phyloP scores from a whole-genome alignment of 2,797 vertebrate genomes.

The Lerista edwardsae region DNA sequence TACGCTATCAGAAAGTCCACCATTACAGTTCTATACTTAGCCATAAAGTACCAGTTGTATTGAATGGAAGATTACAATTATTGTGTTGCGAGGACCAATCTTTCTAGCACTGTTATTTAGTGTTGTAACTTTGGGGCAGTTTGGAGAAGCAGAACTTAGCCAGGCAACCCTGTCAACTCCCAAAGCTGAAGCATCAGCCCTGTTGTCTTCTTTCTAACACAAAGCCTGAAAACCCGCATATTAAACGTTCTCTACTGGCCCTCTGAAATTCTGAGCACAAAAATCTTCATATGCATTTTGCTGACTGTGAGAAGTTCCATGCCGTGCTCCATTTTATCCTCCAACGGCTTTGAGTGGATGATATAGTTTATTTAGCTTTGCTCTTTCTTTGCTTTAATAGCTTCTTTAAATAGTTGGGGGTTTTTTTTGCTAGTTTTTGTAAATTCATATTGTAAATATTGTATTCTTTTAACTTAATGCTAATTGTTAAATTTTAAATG shows the following conservation, averaged over 20 bases:
- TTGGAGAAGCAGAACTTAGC: conserved; percentile 26
- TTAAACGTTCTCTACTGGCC: too few species aligned
- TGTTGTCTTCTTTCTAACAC: neutral
- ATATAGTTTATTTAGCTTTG: too few species aligned
- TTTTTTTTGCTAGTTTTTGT: too few species aligned
- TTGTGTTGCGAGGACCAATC: conserved; percentile 62
- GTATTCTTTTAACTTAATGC: too few species aligned
- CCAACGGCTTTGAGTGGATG: too few species aligned
- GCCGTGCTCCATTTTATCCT: too few species aligned
- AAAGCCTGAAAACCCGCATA: neutral
- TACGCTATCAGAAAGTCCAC: conserved; percentile 64
- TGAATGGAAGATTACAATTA: conserved; percentile 64
- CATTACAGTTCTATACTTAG: conserved; percentile 65
- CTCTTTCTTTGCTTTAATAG: too few species aligned
- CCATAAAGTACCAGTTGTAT: conserved; percentile 54
- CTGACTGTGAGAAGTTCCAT: neutral
- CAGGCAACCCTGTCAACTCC: conserved; percentile 32
- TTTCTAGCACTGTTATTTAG: conserved; percentile 63
- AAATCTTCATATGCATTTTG: too few species aligned
- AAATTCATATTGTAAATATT: too few species aligned
- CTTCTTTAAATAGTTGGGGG: too few species aligned
- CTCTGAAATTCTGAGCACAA: neutral
- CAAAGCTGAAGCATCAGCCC: neutral
- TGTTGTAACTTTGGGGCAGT: conserved; percentile 52
- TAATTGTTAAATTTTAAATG: too few species aligned